phyloP scores from a whole-genome alignment of 2,797 vertebrate species.

The Menidia menidia region DNA sequence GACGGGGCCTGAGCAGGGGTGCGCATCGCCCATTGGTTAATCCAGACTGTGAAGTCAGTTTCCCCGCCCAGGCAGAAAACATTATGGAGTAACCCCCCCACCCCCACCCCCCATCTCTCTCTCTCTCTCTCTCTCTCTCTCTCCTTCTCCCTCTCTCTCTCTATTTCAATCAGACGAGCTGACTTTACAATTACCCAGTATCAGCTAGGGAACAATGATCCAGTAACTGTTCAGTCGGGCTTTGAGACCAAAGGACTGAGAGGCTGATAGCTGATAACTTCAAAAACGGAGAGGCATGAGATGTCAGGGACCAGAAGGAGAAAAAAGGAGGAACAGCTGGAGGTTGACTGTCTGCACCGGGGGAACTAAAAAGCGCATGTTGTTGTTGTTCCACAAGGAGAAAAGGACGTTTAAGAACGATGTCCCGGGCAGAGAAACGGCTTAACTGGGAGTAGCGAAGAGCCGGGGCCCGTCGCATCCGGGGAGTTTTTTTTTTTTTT shows the following conservation, averaged over 20 bases:
- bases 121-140: constrained; percentile 19
- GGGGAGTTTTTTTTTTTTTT: no score
- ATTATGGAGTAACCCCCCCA: constrained; percentile 37
- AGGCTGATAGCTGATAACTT: neutral
- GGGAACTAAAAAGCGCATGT: neutral
- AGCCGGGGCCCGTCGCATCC: no score
- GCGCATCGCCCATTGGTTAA: constrained; percentile 35
- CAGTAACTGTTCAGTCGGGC: neutral
- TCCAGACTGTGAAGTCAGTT: constrained; percentile 17
- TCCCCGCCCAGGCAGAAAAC: constrained; percentile 48
- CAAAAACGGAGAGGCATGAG: neutral
- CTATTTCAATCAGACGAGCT: constrained; percentile 18
- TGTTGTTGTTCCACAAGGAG: constrained; percentile 1
- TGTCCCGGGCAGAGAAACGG: constrained; percentile 9
- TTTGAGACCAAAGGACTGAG: no score
- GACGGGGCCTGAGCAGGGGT: constrained; percentile 14
- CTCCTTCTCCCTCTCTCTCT: constrained; percentile 10
- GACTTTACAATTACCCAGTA: constrained; percentile 34
- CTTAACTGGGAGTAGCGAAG: no score
- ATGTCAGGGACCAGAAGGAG: neutral
- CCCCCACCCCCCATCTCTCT: neutral
- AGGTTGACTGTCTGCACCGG: constrained; percentile 10
- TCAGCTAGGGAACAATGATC: constrained; percentile 23
- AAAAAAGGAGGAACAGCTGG: neutral
- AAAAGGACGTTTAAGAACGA: constrained; percentile 18